Base-by-base conservation (phyloP, 2,797 vertebrate species). In the Pangasius macronema region DNA sequence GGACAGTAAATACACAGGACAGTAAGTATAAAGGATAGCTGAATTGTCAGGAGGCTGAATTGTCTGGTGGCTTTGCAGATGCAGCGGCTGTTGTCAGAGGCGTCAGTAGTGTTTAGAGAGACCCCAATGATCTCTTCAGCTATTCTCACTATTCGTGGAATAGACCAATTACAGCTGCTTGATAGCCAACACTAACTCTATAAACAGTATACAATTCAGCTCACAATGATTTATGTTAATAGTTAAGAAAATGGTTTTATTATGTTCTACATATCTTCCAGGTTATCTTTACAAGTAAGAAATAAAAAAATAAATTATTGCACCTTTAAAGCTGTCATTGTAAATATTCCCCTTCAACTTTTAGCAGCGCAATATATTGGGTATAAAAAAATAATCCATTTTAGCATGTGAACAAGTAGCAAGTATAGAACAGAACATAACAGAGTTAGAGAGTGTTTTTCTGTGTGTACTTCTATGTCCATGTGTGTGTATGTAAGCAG, bases 401-500 rank as follows among this genome's bases (percentile, higher is more conserved):
- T 77, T 30, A 53, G 18, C 7, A 53, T 30, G n/a, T 11, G 46
- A 33, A 79, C 10, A 53, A 77, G 5, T 36, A 80, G 20, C 8
- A 53, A 59, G 20, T 57, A 22, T 81, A 27, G 24, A n/a, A 10
- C 7, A 49, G 13, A 46, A 76, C 11, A 75, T 7, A 51, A 20
- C 51, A 36, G 18, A 36, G 27, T 49, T 75, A 27, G 3, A 42
- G 39, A 10, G 42, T 73, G 72, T 46, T 27, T 46, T 24, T 68
- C 27, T 81, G 55, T 81, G 77, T 80, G 33, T 63, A 6, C 24
- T 5, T 65, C 27, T 65, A 7, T 67, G 63, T 49, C 13, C 57
- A 51, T 59, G 18, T 80, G 53, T 80, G 39, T 63, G 10, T 75
- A 13, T 83, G 42, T 53, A 61, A 68, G 51, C 91, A 96, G 96